Base-by-base conservation (phyloP, 2,113 vertebrate species). In the Xenopus laevis region DNA sequence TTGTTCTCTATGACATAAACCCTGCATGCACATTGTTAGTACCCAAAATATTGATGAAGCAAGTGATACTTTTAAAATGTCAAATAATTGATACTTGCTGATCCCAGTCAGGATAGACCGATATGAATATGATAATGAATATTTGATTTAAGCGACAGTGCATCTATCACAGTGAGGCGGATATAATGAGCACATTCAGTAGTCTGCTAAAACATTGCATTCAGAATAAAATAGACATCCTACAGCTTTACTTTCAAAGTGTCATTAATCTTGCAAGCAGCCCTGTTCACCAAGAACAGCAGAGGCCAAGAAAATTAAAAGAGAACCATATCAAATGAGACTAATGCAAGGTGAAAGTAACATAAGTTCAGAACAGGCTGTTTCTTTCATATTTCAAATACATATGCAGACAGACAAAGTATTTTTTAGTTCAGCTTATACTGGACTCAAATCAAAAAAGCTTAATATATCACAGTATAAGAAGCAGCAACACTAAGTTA, bases 321-420 rank as follows among this genome's bases (percentile, higher is more conserved):
- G n/a, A 66, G 50, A 63, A 18, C 65, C 30, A 13, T 68, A 50
- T 30, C 30, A 68, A 27, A 17, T 62, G 73, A 53, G 67, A 68
- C 52, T 75, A 75, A 75, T 62, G 57, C 40, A 57, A 75, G 30
- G 65, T 20, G 57, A 76, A 65, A 69, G 65, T 55, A 76, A 69
- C 65, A 69, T 76, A 69, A 68, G 57, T 62, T 69, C 58, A 45
- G 27, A 50, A 62, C 65, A 68, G 50, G 58, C 66, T 76, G 73
- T 59, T 45, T 62, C 20, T 66, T 74, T 66, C 45, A 23, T 50
- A 60, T 68, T 57, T 57, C 65, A 62, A 52, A 23, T 50, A 17
- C 59, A 40, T n/a, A n/a, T n/a, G n/a, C 65, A 68, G 65, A 47
- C 23, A 27, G 23, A 27, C 23, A 27, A 27, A 68, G 64, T 60